These are phyloP conservation scores for Agrilus cyanescens DNA, from an alignment of 2,888 invertebrate genomes.

Conservation along the genomic window DNA sequence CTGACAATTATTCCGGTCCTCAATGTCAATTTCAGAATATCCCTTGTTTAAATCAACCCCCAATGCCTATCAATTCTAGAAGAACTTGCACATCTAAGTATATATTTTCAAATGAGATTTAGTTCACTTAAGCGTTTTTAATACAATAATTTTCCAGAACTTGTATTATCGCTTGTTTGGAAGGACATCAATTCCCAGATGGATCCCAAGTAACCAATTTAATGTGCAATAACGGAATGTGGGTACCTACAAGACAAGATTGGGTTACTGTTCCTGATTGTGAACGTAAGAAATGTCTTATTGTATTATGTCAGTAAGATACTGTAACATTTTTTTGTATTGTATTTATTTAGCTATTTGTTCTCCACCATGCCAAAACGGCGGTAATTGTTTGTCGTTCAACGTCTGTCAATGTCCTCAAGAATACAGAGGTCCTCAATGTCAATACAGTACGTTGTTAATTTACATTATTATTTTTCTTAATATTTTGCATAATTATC, in stretches of 20 bases:
- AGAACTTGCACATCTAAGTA: constrained; percentile 54
- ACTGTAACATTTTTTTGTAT: constrained; percentile 5
- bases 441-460: constrained; percentile 50
- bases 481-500: not conserved
- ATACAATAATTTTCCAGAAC: constrained; percentile 35
- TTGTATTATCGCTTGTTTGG: constrained; percentile 55
- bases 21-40: constrained; percentile 64
- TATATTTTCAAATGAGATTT: constrained; percentile 24
- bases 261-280: constrained; percentile 58
- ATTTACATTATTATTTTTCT: not conserved
- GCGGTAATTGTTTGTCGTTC: constrained; percentile 66
- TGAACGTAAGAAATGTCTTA: constrained; percentile 40
- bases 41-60: constrained; percentile 55
- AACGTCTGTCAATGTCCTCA: constrained; percentile 70
- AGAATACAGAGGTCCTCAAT: constrained; percentile 57
- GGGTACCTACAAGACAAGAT: constrained; percentile 55
- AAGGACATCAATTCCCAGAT: constrained; percentile 60
- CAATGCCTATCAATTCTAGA: constrained; percentile 51
- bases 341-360: constrained; percentile 44
- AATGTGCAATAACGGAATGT: constrained; percentile 55
- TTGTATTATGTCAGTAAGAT: not conserved
- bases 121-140: not conserved
- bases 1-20: constrained; percentile 57
- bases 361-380: constrained; percentile 63
- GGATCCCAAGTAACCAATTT: constrained; percentile 56